A percentile compares a stretch with the other conserved stretches of the same genome.
These are phyloP conservation scores for Gnathonemus echidnorhynchus DNA, from an alignment of 2,113 vertebrate genomes.

Conservation along the genomic window DNA sequence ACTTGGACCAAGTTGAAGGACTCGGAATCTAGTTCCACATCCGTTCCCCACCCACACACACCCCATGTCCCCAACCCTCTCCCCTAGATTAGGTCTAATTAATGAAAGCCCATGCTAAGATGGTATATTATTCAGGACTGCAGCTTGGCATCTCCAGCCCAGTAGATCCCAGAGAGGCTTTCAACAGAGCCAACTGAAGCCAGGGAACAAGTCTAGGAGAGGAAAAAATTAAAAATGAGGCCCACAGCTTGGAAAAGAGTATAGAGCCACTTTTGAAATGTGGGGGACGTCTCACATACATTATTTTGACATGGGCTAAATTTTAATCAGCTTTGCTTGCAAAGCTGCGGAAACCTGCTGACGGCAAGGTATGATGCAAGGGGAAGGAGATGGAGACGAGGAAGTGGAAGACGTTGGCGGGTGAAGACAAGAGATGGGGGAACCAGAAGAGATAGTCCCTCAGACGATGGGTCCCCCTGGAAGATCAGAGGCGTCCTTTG, in stretches of 20 bases:
- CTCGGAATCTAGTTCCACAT: slow-evolving; percentile 35
- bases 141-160: slow-evolving; percentile 47
- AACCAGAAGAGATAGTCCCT: slow-evolving; percentile 23
- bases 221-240: background rate
- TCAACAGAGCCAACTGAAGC: slow-evolving; percentile 25
- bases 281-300: slow-evolving; percentile 41
- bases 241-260: slow-evolving; percentile 12
- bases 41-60: slow-evolving; percentile 10
- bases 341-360: slow-evolving; percentile 29
- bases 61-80: background rate
- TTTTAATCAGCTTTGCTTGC: slow-evolving; percentile 47
- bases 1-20: slow-evolving; percentile 61
- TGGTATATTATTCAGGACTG: slow-evolving; percentile 57
- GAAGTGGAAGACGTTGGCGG: slow-evolving; percentile 24
- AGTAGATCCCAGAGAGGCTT: slow-evolving; percentile 45
- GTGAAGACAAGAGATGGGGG: slow-evolving; percentile 25
- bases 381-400: slow-evolving; percentile 19
- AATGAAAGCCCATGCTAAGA: slow-evolving; percentile 55
- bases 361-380: slow-evolving; percentile 24
- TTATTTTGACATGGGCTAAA: slow-evolving; percentile 40
- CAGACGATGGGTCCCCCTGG: background rate
- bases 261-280: slow-evolving; percentile 21
- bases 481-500: slow-evolving; percentile 16
- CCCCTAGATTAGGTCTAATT: slow-evolving; percentile 46
- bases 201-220: slow-evolving; percentile 8